Evolutionary conservation across 2,113 vertebrate species (phyloP).

Genomic region (Tenrec ecaudatus): DNA sequence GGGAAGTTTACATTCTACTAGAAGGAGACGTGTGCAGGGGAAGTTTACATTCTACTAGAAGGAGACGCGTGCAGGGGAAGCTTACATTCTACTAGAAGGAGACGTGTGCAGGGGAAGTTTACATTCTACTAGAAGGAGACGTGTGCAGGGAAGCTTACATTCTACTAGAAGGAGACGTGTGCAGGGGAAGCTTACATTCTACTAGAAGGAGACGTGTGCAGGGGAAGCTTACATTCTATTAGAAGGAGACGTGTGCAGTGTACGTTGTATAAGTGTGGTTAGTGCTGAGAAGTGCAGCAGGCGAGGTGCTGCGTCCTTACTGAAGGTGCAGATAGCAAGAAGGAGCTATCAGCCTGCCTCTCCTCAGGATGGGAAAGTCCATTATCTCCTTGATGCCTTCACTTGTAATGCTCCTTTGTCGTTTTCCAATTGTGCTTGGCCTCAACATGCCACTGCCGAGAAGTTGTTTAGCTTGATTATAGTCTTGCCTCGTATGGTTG

Average conservation of each 20-base stretch:
- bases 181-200: not conserved
- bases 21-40: not conserved
- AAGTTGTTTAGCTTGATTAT: constrained; percentile 36
- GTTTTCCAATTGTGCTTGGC: constrained; percentile 45
- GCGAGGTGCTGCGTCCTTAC: not conserved
- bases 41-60: constrained; percentile 29
- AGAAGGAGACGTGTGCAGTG: not conserved
- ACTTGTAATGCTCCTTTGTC: not conserved
- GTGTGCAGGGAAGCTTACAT: not conserved
- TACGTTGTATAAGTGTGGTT: constrained; percentile 35
- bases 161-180: constrained; percentile 4
- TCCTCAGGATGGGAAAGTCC: not conserved
- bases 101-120: not conserved
- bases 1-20: constrained; percentile 21
- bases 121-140: constrained; percentile 18
- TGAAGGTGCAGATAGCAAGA: not conserved
- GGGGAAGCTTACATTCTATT: constrained; percentile 2
- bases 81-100: constrained; percentile 22
- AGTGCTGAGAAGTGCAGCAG: not conserved
- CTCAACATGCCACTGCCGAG: constrained; percentile 28
- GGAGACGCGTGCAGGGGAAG: not conserved
- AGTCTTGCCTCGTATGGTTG: not conserved
- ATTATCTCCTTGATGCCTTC: not conserved
- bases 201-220: not conserved
- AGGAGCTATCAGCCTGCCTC: not conserved